Base-by-base conservation (phyloP, 1,140 invertebrate genomes). In the Hirudo medicinalis region DNA sequence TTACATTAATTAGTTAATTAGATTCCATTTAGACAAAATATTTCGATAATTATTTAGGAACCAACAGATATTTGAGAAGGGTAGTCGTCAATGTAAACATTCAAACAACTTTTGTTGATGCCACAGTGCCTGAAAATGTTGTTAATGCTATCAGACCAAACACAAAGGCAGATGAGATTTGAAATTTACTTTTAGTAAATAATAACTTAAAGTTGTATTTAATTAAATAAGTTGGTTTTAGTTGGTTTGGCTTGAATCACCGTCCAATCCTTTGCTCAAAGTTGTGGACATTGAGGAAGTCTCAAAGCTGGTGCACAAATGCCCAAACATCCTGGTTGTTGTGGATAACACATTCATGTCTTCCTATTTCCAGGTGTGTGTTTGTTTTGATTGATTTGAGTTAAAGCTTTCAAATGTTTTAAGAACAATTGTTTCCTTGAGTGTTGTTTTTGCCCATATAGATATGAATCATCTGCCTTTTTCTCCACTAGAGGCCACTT, bases 331-430 rank as follows among this genome's bases (percentile, higher is more conserved):
- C 55, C 85, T 97, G 75, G 81, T 97, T 25, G 90, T 91, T 0
- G 92, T 98, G 2, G 97, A 99, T 78, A 99, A 98, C 80, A 99
- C 95, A 8, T 98, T 99, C 80, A 85, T 96, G 71, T 93, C 93
- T 9, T 86, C 92, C n/a, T 97, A 95, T 79, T 90, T 94, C 73
- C 94, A 97, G 82, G 81, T 82, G 77, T 72, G 55, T 40, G 22
- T 22, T 63, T 25, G 57, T 63, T 25, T 63, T 63, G 22, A 63
- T 63, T 25, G 17, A 5, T 9, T 27, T 20, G 17, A 49, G 20
- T 40, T 36, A 20, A 40, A 49, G 9, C 11, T 49, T 13, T 1
- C 43, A 49, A 49, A 13, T 49, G 4, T 49, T 49, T 49, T 5
- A 49, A 49, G 43, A 49, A 49, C 43, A 49, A 49, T 49, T 49